These are phyloP conservation scores for Xyrauchen texanus DNA, from an alignment of 2,113 vertebrate genomes.

Conservation along the genomic window DNA sequence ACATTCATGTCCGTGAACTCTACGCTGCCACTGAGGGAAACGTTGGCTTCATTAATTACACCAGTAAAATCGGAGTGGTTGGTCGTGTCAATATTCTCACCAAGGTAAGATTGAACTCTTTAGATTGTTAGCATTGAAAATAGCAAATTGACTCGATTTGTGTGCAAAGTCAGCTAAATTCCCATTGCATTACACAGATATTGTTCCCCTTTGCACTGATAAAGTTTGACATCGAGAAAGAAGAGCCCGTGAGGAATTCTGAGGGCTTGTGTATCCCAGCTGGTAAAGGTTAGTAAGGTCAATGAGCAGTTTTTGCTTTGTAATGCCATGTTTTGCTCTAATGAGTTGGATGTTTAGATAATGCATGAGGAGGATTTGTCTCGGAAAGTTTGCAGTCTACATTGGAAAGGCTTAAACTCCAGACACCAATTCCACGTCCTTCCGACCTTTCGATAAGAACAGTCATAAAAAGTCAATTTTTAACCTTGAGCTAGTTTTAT, in stretches of 20 bases:
- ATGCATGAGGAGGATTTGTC: too few relatives aligned
- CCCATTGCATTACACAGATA: slow-evolving; percentile 61
- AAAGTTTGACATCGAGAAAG: slow-evolving; percentile 79
- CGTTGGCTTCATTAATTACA: slow-evolving; percentile 84
- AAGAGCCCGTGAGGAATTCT: slow-evolving; percentile 76
- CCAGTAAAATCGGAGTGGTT: slow-evolving; percentile 77
- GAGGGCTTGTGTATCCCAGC: slow-evolving; percentile 79
- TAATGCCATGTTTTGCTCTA: too few relatives aligned
- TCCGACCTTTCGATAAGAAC: neutral
- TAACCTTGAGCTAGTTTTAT: neutral
- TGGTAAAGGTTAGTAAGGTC: slow-evolving; percentile 65
- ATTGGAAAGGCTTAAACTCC: neutral
- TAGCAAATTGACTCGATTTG: too few relatives aligned
- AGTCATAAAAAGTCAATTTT: neutral
- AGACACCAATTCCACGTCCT: neutral
- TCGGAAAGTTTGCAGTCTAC: neutral
- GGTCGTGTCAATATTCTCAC: slow-evolving; percentile 76
- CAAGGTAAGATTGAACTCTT: slow-evolving; percentile 63
- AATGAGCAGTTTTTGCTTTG: too few relatives aligned
- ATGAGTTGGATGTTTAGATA: too few relatives aligned
- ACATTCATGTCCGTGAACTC: slow-evolving; percentile 77
- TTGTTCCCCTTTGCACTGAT: slow-evolving; percentile 78
- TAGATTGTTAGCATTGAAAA: too few relatives aligned
- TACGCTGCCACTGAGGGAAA: slow-evolving; percentile 91
- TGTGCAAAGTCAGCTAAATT: neutral